These are phyloP conservation scores for Anisognathus igniventris DNA, from an alignment of 2,797 vertebrate species.

Conservation along the genomic window DNA sequence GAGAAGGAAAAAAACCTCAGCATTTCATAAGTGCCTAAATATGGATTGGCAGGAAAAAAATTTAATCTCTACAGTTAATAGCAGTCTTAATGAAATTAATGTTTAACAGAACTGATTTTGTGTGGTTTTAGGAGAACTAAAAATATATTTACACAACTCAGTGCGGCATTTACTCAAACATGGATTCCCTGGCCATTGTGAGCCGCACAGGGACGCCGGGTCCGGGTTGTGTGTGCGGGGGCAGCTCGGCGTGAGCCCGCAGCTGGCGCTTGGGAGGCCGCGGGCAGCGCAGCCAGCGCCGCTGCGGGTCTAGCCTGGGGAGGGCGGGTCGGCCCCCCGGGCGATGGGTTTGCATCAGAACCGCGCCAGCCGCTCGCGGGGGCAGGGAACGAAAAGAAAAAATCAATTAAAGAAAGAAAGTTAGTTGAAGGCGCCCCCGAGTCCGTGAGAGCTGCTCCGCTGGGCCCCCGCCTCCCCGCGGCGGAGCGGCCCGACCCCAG, in stretches of 20 bases:
- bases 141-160: not conserved
- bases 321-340: not conserved
- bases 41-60: not conserved
- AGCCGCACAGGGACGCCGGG: not conserved
- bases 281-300: not conserved
- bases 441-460: not conserved
- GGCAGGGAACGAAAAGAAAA: fast-evolving
- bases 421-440: not conserved
- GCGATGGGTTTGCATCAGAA: not conserved
- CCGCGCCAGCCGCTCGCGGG: not conserved
- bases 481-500: not conserved
- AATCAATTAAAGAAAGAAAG: not conserved
- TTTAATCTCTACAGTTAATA: not conserved
- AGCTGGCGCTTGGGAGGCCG: not conserved
- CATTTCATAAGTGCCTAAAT: not conserved
- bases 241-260: not conserved
- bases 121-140: not conserved
- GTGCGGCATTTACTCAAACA: not conserved
- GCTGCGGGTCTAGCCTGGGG: not conserved
- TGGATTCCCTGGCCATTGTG: not conserved
- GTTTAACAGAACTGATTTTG: not conserved
- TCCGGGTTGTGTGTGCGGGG: not conserved
- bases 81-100: not conserved
- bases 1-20: not conserved
- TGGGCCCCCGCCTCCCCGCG: not conserved